Conservation (phyloP, 2,888 invertebrate species). For the Eristalinus aeneus region DNA sequence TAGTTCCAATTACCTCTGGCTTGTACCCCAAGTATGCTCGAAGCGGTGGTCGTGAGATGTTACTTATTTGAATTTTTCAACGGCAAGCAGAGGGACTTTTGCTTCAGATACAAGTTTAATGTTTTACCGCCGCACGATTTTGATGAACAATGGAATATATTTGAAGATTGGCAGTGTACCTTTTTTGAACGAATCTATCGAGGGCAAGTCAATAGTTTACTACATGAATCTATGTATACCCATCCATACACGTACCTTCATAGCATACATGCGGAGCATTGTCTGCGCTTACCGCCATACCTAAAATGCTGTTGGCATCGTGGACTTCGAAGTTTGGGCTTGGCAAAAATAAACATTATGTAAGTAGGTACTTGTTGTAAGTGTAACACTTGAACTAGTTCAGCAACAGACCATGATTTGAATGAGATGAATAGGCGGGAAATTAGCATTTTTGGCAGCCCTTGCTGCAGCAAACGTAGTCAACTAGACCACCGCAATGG, state of each 20-base stretch:
- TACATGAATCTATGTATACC: not conserved
- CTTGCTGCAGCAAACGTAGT: not conserved
- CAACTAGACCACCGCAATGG: not conserved
- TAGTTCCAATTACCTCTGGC: slow-evolving; percentile 26
- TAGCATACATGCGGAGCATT: not conserved
- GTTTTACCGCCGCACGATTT: slow-evolving; percentile 7
- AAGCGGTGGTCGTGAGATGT: slow-evolving; percentile 3
- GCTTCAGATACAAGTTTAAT: not conserved
- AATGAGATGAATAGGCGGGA: not conserved
- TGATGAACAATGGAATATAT: slow-evolving; percentile 4
- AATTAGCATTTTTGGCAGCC: not conserved
- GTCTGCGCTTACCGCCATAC: not conserved
- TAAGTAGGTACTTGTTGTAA: not conserved
- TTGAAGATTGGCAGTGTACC: not conserved
- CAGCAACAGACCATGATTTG: not conserved
- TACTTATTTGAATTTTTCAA: slow-evolving; percentile 18
- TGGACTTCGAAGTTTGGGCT: not conserved
- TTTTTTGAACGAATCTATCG: not conserved
- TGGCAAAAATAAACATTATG: not conserved
- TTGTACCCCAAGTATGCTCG: slow-evolving; percentile 15
- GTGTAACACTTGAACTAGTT: not conserved
- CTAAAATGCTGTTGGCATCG: not conserved
- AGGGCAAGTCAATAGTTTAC: not conserved
- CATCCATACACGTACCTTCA: not conserved
- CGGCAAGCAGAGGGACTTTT: not conserved